Percentiles rank a stretch among this genome's conserved stretches.
phyloP scores from a whole-genome alignment of 2,797 vertebrate genomes.

The Heterohyrax brucei region DNA sequence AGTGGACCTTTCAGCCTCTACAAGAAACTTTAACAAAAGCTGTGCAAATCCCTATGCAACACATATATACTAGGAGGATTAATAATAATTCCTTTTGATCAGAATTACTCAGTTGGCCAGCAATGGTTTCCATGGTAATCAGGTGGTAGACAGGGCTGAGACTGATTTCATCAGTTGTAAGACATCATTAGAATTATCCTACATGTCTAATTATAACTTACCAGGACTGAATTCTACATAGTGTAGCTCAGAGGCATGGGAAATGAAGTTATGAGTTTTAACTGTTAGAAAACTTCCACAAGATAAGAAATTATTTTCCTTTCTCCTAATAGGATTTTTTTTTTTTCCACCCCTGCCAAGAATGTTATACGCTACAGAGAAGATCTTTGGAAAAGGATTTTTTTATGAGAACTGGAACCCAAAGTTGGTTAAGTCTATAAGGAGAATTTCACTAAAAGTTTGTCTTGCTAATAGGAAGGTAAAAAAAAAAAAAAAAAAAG shows the following conservation, averaged over 20 bases:
- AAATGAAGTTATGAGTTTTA: conserved; percentile 82
- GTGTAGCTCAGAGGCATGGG: conserved; percentile 85
- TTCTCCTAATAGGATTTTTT: conserved; percentile 65
- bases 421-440: background rate
- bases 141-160: conserved; percentile 88
- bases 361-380: conserved; percentile 55
- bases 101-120: conserved; percentile 88
- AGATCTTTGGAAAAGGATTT: conserved; percentile 44
- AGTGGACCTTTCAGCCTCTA: conserved; percentile 87
- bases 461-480: conserved; percentile 62
- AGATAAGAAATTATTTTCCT: conserved; percentile 72
- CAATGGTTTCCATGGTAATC: conserved; percentile 91
- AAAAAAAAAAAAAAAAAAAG: conserved; percentile 26
- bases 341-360: background rate
- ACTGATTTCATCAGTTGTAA: conserved; percentile 90
- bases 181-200: conserved; percentile 91
- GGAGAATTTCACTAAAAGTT: conserved; percentile 71
- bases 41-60: conserved; percentile 86
- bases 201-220: conserved; percentile 91
- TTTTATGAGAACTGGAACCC: conserved; percentile 48
- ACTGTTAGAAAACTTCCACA: conserved; percentile 74
- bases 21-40: conserved; percentile 89
- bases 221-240: conserved; percentile 83
- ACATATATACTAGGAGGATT: conserved; percentile 89
- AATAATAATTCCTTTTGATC: conserved; percentile 91